Conservation (phyloP, 2,797 vertebrate species). For the Acridotheres tristis region DNA sequence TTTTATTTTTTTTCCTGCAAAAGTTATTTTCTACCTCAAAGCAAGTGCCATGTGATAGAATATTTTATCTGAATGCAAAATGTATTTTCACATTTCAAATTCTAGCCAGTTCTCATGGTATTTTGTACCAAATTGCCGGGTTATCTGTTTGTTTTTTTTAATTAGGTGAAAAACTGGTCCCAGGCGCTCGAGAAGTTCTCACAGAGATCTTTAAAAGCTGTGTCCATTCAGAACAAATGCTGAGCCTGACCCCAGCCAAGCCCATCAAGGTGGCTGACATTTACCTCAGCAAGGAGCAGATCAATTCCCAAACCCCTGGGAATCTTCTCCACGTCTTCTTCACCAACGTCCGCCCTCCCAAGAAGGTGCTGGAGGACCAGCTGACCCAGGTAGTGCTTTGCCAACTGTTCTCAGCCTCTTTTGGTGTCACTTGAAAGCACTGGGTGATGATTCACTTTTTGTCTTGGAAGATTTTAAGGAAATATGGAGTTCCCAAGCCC, state of each 20-base stretch:
- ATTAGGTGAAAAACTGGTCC: slow-evolving; percentile 91
- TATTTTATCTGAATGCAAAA: not conserved
- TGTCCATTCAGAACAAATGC: slow-evolving; percentile 91
- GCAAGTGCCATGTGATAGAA: not conserved
- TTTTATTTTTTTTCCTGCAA: not conserved
- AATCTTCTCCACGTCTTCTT: slow-evolving; percentile 96
- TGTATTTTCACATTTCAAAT: not conserved
- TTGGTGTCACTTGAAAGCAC: not conserved
- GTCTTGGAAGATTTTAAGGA: slow-evolving; percentile 88
- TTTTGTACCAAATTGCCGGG: not conserved
- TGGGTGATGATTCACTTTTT: not conserved
- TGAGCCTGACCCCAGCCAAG: slow-evolving; percentile 91
- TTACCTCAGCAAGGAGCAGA: slow-evolving; percentile 98
- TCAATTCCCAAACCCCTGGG: slow-evolving; percentile 93
- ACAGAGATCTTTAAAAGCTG: slow-evolving; percentile 98
- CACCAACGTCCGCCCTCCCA: slow-evolving; percentile 93
- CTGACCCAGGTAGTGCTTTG: slow-evolving; percentile 88
- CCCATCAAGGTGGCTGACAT: slow-evolving; percentile 94
- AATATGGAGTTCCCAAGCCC: slow-evolving; percentile 88
- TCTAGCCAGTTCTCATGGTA: rapidly evolving
- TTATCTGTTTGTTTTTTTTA: not conserved
- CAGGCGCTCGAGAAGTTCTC: slow-evolving; percentile 90
- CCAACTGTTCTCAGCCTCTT: not conserved
- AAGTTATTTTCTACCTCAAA: not conserved
- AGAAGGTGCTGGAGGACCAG: slow-evolving; percentile 96